Evolutionary conservation across 2,113 vertebrate genomes (phyloP).

Genomic region (Hipposideros armiger): DNA sequence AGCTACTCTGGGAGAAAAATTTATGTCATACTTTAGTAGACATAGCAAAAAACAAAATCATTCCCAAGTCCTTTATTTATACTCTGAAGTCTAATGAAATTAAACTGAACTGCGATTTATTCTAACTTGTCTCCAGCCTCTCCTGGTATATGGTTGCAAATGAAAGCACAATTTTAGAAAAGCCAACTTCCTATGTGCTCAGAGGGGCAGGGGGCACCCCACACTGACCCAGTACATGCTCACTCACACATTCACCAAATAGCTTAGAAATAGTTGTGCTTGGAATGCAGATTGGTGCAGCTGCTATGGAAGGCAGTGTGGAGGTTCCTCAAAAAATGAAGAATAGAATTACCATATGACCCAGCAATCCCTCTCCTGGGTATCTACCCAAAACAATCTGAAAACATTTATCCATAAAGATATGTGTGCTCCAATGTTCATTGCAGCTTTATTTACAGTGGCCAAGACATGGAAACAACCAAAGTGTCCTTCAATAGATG

Average conservation of each 20-base stretch:
- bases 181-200: background rate
- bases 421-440: no score
- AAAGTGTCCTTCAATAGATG: no score
- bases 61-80: constrained; percentile 48
- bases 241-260: background rate
- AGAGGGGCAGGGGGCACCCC: no score
- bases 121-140: background rate
- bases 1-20: constrained; percentile 23
- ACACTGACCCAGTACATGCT: rapidly evolving
- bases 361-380: no score
- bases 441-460: no score
- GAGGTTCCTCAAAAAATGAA: no score
- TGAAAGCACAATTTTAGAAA: background rate
- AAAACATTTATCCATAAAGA: no score
- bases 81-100: constrained; percentile 50
- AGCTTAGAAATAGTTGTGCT: background rate
- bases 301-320: no score
- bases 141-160: background rate
- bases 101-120: constrained; percentile 30
- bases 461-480: no score
- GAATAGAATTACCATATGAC: no score
- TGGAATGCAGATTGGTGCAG: no score
- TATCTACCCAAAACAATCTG: no score
- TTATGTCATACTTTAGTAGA: constrained; percentile 29
- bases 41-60: constrained; percentile 51